Evolutionary conservation across 2,113 vertebrate species (phyloP).

Genomic region (Acanthisitta chloris): DNA sequence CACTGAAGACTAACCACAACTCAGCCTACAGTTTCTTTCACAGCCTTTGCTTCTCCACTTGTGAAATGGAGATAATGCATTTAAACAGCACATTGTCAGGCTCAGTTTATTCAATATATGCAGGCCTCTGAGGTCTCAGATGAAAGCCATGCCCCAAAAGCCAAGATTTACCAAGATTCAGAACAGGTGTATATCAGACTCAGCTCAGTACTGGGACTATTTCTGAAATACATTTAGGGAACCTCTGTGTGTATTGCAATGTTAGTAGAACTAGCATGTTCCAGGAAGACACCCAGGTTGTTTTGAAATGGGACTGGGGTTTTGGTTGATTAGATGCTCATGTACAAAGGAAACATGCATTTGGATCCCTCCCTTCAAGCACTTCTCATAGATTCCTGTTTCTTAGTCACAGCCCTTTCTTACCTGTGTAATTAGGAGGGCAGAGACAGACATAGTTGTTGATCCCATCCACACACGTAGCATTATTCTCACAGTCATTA

Average conservation of each 20-base stretch:
- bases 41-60: neutral
- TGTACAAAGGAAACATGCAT: neutral
- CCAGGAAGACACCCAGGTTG: neutral
- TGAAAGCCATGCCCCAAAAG: neutral
- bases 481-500: conserved; percentile 96
- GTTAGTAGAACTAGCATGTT: neutral
- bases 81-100: neutral
- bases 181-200: neutral
- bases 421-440: conserved; percentile 90
- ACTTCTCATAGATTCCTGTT: neutral
- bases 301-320: neutral
- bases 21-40: neutral
- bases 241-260: neutral
- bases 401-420: neutral
- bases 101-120: neutral
- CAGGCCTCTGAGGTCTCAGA: neutral
- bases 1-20: neutral
- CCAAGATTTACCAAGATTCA: neutral
- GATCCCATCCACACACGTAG: conserved; percentile 91
- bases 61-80: neutral
- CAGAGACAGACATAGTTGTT: conserved; percentile 95
- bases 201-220: neutral
- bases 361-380: neutral
- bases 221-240: neutral
- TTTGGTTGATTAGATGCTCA: neutral